A percentile compares a stretch with the other conserved stretches of the same genome.
phyloP scores from a whole-genome alignment of 2,113 vertebrate species.

The Psophia crepitans region DNA sequence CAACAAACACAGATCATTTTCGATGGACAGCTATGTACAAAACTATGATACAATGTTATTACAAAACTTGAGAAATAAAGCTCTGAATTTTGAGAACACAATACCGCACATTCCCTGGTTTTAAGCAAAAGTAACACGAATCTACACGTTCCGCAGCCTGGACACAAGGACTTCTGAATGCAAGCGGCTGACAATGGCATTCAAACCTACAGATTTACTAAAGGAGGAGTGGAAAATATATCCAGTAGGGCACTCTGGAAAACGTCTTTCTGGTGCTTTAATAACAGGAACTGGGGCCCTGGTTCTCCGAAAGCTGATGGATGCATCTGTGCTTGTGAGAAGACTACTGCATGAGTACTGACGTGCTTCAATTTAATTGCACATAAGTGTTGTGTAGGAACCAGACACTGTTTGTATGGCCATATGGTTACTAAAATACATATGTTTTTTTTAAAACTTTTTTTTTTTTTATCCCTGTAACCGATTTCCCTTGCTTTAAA shows the following conservation, averaged over 20 bases:
- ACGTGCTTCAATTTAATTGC: neutral
- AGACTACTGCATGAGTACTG: neutral
- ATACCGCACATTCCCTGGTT: slow-evolving; percentile 29
- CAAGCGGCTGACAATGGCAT: neutral
- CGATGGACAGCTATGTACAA: slow-evolving; percentile 54
- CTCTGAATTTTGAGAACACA: slow-evolving; percentile 18
- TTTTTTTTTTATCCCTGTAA: neutral
- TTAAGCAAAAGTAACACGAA: slow-evolving; percentile 17
- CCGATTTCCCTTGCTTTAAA: neutral
- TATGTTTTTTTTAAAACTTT: neutral
- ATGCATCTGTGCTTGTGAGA: neutral
- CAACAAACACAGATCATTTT: slow-evolving; percentile 21
- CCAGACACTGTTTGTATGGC: neutral
- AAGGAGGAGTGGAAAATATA: neutral
- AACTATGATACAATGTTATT: slow-evolving; percentile 49
- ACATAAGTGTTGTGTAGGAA: neutral
- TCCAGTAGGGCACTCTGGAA: neutral
- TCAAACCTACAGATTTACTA: neutral
- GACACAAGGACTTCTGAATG: neutral
- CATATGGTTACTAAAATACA: neutral
- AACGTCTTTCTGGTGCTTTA: neutral
- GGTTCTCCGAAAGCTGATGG: neutral
- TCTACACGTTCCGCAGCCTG: neutral
- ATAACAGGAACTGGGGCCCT: neutral
- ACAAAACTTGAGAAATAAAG: slow-evolving; percentile 53